These are phyloP conservation scores for Lithosia quadra DNA, from an alignment of 2,888 invertebrate genomes.

Conservation along the genomic window DNA sequence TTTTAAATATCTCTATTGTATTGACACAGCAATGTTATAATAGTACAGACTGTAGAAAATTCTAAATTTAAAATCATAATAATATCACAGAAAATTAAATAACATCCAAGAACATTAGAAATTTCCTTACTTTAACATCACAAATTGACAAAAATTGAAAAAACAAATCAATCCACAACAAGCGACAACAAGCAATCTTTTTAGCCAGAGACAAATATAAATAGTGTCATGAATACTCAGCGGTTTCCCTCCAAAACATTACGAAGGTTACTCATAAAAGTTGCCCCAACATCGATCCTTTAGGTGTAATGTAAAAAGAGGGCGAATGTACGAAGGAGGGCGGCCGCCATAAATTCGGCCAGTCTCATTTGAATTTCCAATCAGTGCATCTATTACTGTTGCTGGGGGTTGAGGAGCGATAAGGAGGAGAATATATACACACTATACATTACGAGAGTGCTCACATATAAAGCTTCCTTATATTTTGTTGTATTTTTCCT, in stretches of 20 bases:
- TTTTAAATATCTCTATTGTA: no score
- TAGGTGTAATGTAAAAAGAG: slow-evolving; percentile 62
- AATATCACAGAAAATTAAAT: no score
- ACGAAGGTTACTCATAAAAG: slow-evolving; percentile 43
- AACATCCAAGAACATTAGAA: no score
- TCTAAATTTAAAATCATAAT: no score
- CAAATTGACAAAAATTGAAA: no score
- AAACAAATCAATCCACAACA: no score
- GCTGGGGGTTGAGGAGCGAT: slow-evolving; percentile 46
- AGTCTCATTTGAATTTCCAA: slow-evolving; percentile 85
- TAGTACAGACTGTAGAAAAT: no score
- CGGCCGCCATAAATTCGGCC: slow-evolving; percentile 76
- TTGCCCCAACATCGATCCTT: slow-evolving; percentile 44
- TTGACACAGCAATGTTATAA: no score
- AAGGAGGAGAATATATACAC: slow-evolving; percentile 41
- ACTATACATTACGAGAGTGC: slow-evolving; percentile 21
- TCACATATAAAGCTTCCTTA: slow-evolving; percentile 20
- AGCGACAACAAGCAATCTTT: not conserved
- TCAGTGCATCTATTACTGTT: slow-evolving; percentile 77
- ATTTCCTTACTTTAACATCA: no score
- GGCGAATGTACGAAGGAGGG: slow-evolving; percentile 62
- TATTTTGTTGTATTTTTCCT: slow-evolving; percentile 18
- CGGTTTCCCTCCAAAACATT: slow-evolving; percentile 35
- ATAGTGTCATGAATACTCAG: slow-evolving; percentile 21
- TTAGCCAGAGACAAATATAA: not conserved